Base-by-base conservation (phyloP, 2,113 vertebrate genomes). In the Trogon surrucura region DNA sequence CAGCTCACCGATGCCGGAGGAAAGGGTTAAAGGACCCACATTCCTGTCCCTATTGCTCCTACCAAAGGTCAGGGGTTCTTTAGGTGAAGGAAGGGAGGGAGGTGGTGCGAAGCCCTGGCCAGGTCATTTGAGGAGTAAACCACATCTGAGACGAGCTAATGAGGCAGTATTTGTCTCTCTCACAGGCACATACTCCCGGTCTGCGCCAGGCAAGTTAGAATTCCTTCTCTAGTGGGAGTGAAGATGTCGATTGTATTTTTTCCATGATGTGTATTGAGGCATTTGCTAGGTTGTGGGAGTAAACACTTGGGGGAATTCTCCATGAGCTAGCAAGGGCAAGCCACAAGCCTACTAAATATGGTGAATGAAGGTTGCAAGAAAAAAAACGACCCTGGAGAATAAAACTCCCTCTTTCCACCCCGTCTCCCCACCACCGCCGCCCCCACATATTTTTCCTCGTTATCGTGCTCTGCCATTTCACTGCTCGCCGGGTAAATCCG, bases 171-270 rank as follows among this genome's bases (percentile, higher is more conserved):
- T 93, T 91, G 93, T 91, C 90, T 95, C 94, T 96, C 95, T 96
- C 73, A 4, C 82, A 88, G 57, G 72, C 77, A 34, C 65, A 32
- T 29, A 95, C 97, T 98, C 97, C 97, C 91, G 19, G 26, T 48
- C 61, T 80, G 94, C 20, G 93, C 96, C 30, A 48, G 61, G 96
- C 89, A 60, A 96, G 91, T 71, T 54, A 56, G 95, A 97, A 98
- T 98, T 97, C 97, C 96, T 97, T 51, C 83, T 93, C 87, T 96
- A 94, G 98, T 98, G 98, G 98, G 98, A 98, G 98, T 98, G 90
- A 94, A 96, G 97, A 61, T 97, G 93, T 96, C 89, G 75, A 94
- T 92, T 97, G 97, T 97, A 70, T 97, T 97, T 97, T 97, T 97
- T 97, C 97, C 97, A 54, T 95, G 96, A 96, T 95, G 97, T 97